These are phyloP conservation scores for Cryptoblepharus egeriae DNA, from an alignment of 2,797 vertebrate species.

Conservation along the genomic window DNA sequence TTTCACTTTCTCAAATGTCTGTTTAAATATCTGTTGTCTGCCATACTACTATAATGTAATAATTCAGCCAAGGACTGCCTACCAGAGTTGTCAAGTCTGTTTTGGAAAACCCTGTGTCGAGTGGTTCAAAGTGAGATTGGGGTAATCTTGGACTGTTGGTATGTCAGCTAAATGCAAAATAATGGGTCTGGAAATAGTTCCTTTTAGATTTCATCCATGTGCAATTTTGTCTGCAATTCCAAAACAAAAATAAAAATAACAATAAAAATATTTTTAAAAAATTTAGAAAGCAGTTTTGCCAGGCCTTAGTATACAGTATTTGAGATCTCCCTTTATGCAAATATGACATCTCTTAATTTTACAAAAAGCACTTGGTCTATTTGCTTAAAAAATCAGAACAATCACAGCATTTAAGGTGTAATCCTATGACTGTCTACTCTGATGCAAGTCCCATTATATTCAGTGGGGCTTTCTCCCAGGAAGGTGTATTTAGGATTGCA, in stretches of 20 bases:
- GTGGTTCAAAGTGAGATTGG: not conserved
- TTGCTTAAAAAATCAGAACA: slow-evolving; percentile 22
- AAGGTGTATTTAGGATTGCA: too few relatives aligned
- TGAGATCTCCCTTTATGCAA: too few relatives aligned
- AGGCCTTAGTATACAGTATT: not conserved
- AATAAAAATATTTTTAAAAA: too few relatives aligned
- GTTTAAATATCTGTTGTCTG: fast-evolving
- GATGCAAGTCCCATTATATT: too few relatives aligned
- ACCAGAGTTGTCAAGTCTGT: not conserved
- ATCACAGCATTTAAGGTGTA: too few relatives aligned
- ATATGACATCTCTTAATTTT: not conserved
- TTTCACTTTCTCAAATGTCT: not conserved
- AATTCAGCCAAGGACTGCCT: not conserved
- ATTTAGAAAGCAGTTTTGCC: not conserved
- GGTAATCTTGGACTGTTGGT: not conserved
- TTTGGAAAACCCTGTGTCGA: not conserved
- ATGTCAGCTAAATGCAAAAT: not conserved
- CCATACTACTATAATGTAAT: not conserved
- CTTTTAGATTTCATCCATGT: not conserved
- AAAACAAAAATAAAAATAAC: not conserved
- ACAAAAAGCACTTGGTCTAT: slow-evolving; percentile 24
- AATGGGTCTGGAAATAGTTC: not conserved
- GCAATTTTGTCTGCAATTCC: not conserved
- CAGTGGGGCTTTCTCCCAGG: too few relatives aligned
- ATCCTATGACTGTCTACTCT: too few relatives aligned